Evolutionary conservation across 2,113 vertebrate genomes (phyloP).

Genomic region (Microcebus ravelobensis): DNA sequence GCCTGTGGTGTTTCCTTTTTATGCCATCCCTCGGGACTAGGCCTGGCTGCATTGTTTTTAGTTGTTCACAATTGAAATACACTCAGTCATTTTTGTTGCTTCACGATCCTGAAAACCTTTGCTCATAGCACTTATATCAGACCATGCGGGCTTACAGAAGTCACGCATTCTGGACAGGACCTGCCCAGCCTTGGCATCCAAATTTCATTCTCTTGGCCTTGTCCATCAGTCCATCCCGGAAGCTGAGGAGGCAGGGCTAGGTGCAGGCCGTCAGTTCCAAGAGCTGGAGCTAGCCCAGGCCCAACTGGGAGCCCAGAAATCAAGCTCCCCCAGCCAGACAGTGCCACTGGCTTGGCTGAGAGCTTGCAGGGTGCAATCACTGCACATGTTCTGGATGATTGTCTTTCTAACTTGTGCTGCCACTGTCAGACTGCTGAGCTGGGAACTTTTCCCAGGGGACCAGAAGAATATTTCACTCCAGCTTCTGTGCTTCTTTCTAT

Average conservation of each 20-base stretch:
- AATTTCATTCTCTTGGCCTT: background rate
- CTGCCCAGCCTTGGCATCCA: background rate
- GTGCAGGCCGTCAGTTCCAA: background rate
- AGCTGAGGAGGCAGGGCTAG: background rate
- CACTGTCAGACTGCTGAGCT: background rate
- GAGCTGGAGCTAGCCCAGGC: background rate
- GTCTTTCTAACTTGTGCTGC: background rate
- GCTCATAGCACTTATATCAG: background rate
- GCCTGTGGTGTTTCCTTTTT: background rate
- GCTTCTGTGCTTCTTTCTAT: background rate
- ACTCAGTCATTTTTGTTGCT: background rate
- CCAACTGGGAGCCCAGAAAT: background rate
- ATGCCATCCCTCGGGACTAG: background rate
- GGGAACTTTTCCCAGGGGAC: background rate
- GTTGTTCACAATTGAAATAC: background rate
- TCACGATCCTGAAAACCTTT: background rate
- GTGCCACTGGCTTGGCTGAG: background rate
- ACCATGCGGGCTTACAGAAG: background rate
- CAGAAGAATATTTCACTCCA: background rate
- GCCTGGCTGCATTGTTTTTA: background rate
- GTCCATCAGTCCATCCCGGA: background rate
- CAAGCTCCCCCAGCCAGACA: background rate
- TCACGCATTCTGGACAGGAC: accelerated
- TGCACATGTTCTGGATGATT: background rate
- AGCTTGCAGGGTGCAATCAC: background rate